Base-by-base conservation (phyloP, 2,888 invertebrate genomes). In the Drosophila hamatofila region DNA sequence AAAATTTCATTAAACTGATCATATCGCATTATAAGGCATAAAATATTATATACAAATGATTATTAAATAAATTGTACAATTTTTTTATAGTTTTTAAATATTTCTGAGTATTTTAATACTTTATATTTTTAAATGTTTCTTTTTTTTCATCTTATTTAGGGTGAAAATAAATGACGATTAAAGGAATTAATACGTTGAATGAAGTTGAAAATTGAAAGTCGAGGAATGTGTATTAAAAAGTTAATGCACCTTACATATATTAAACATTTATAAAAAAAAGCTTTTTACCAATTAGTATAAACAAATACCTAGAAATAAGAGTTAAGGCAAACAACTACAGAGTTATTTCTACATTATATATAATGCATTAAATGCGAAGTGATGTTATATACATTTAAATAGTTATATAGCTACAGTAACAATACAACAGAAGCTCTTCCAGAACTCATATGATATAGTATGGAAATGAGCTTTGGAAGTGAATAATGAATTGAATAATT, bases 201-300 rank as follows among this genome's bases (percentile, higher is more conserved):
- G 35, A n/a, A n/a, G n/a, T n/a, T n/a, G n/a, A n/a, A n/a, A n/a
- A n/a, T n/a, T n/a, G n/a, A n/a, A n/a, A 12, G 30, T 9, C 16
- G 12, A 35, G 18, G 21, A 16, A 14, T 6, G 14, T 30, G 5
- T 3, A 18, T 2, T 2, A 27, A 30, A 14, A 37, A 37, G 35
- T 27, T n/a, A 27, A 14, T 16, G 18, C 18, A 64, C 8, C 12
- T 64, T 16, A 25, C 18, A n/a, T 11, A 27, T 39, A 11, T 6
- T 27, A 21, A n/a, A 27, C 18, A 39, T 30, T 18, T 49, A 23
- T 0, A 3, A 7, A 27, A 25, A 25, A 4, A n/a, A 14, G 0
- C 33, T 6, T 16, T 12, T 2, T 27, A 57, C 54, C 63, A 49
- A 48, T 42, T 48, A 75, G 52, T 51, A 51, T 33, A 8, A 42